phyloP scores from a whole-genome alignment of 2,113 vertebrate species.

The Ictalurus furcatus region DNA sequence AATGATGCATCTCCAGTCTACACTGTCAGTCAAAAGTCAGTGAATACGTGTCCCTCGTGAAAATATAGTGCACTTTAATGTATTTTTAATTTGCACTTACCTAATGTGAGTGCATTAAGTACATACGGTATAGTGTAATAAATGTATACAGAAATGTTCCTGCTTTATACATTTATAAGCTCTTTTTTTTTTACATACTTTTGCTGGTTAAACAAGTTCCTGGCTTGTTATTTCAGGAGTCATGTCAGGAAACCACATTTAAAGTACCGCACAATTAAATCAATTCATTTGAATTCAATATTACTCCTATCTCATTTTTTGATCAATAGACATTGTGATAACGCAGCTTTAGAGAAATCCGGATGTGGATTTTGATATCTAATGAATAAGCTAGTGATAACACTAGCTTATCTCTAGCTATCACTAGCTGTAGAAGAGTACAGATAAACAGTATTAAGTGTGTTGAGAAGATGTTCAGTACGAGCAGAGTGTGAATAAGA shows the following conservation, averaged over 20 bases:
- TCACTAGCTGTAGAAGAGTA: neutral
- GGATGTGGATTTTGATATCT: neutral
- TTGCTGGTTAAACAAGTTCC: neutral
- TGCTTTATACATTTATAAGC: neutral
- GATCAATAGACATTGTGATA: neutral
- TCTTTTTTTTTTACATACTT: neutral
- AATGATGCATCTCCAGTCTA: neutral
- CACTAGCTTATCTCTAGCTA: too few relatives aligned
- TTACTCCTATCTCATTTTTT: neutral
- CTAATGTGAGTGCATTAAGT: neutral
- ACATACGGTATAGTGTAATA: neutral
- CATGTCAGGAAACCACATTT: neutral
- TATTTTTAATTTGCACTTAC: neutral
- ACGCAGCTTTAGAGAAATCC: neutral
- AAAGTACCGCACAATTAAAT: neutral
- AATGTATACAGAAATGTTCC: neutral
- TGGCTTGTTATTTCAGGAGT: neutral
- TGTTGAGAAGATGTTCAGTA: neutral
- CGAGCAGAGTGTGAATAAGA: neutral
- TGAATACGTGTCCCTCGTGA: neutral
- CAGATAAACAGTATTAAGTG: neutral
- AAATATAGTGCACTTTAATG: neutral
- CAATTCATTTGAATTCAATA: neutral
- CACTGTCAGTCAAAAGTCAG: neutral
- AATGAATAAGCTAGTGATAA: neutral